Evolutionary conservation across 2,888 invertebrate genomes (phyloP).

Genomic region (Lamproptera curius): DNA sequence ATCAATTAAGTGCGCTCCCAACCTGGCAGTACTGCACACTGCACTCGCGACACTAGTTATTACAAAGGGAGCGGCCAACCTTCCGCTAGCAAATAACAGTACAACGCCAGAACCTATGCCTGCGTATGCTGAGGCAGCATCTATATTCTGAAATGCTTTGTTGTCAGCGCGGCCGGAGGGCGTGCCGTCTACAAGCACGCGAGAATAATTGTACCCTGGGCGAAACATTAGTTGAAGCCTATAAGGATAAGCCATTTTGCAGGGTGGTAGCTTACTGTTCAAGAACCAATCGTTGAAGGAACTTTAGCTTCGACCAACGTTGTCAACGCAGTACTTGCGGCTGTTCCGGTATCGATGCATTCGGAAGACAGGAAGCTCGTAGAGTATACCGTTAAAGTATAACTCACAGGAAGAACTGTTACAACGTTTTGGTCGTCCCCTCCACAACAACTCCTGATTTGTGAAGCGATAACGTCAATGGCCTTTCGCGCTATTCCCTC

Average conservation of each 20-base stretch:
- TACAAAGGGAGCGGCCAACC: conserved; percentile 28
- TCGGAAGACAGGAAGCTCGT: conserved; percentile 30
- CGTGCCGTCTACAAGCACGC: conserved; percentile 7
- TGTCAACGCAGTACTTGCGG: conserved; percentile 25
- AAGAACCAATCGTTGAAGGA: conserved; percentile 24
- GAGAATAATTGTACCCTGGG: conserved; percentile 24
- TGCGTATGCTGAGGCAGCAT: conserved; percentile 26
- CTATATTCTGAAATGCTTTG: conserved; percentile 15
- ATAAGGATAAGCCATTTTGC: conserved; percentile 27
- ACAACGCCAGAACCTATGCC: conserved; percentile 27
- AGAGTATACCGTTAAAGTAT: conserved; percentile 27
- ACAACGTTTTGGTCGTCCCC: conserved; percentile 27
- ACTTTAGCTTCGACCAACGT: conserved; percentile 24
- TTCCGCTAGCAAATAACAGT: conserved; percentile 27
- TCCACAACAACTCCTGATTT: conserved; percentile 27
- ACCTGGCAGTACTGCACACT: conserved; percentile 27
- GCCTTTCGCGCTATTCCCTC: conserved; percentile 27
- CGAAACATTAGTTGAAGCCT: conserved; percentile 23
- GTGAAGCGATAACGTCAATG: conserved; percentile 28
- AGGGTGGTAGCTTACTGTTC: conserved; percentile 27
- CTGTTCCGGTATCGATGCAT: conserved; percentile 25
- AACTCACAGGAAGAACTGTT: conserved; percentile 29
- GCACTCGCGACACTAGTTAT: conserved; percentile 25
- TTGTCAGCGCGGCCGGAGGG: background rate
- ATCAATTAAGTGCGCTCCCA: conserved; percentile 28